Evolutionary conservation across 2,888 invertebrate species (phyloP), one percentile per base, ranked within the genome.

Genomic region (Imbricaverruca yamaguchii): DNA sequence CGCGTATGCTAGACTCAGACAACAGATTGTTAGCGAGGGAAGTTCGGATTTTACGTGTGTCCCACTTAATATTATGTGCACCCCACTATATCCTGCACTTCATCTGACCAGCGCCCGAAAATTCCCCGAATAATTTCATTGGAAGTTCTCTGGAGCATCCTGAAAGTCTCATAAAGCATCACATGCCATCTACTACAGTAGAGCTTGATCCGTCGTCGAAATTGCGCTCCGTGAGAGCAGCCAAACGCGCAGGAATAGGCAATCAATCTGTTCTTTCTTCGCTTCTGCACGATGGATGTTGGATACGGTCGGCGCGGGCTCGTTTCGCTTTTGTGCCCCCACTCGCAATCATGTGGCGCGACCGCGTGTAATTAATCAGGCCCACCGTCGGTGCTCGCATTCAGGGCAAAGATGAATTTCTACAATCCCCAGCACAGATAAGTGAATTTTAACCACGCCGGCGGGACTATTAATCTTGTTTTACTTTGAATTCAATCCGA

Each of bases 401-500:
- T 74, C 74, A 74, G 74, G 53, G 53, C 74, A 74, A 74, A 74
- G 74, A 74, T 74, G 74, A 74, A 74, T 74, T 74, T 74, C 74
- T 74, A 74, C 74, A 74, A 74, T 74, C 74, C 74, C 74, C 74
- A 21, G 74, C 53, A 53, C 53, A 74, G 74, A 74, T 74, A 74
- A 74, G 74, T 74, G 74, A 74, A 74, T 74, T 74, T 74, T 74
- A 74, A 74, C 74, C 74, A 74, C 53, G 74, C 74, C 39, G 74
- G 39, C 74, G 53, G 18, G 39, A 74, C 53, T 15, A 74, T 74
- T 74, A 39, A 74, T 74, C 74, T 74, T 74, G 74, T 74, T 74
- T 74, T 74, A 74, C 74, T 74, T 74, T 74, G 74, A 74, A 74
- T 74, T 74, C 74, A 74, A 74, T 74, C 74, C 18, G 53, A 25